Evolutionary conservation across 2,888 invertebrate genomes (phyloP), one percentile per base, ranked within the genome.

Genomic region (Acholoe squamosa): DNA sequence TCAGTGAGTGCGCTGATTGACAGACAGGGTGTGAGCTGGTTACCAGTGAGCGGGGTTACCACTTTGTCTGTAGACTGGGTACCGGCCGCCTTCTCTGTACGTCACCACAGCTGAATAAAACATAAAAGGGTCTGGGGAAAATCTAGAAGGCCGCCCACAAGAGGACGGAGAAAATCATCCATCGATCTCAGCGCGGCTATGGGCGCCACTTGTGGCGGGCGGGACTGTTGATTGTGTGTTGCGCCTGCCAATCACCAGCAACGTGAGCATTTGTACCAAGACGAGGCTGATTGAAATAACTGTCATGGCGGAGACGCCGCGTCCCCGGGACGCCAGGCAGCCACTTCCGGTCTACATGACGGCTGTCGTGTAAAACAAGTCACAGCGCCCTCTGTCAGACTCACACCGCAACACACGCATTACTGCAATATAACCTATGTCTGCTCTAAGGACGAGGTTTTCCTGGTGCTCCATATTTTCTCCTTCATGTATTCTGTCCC

Each of bases 161-260:
- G 43, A 43, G 43, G 61, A n/a, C 61, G n/a, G 34, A 43, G 80
- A 34, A 86, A 86, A 86, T 52, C 54, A 86, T 28, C 54, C 33
- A 86, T 86, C 86, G 86, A 86, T 86, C 86, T 16, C 51, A 28
- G 52, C 54, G 56, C 56, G 25, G 33, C 54, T 28, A 25, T 16
- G 16, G 86, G 52, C 33, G 5, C 86, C 86, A 86, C 86, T 86
- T 86, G 86, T 86, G 28, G 86, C 86, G 52, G 86, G 86, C 56
- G 56, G 86, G 52, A 54, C 86, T 86, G 86, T 86, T 86, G 86
- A 86, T 86, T 86, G 86, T 54, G 86, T 86, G 86, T 86, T 86
- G 86, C 86, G 86, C 86, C 86, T 86, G 86, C 86, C 86, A 86
- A 86, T 86, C 86, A 86, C 52, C 52, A 86, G 52, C 86, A 54